Percentiles rank a stretch among this genome's conserved stretches.
Conservation (phyloP, 2,888 invertebrate species). For the Eupithecia exiguata region DNA sequence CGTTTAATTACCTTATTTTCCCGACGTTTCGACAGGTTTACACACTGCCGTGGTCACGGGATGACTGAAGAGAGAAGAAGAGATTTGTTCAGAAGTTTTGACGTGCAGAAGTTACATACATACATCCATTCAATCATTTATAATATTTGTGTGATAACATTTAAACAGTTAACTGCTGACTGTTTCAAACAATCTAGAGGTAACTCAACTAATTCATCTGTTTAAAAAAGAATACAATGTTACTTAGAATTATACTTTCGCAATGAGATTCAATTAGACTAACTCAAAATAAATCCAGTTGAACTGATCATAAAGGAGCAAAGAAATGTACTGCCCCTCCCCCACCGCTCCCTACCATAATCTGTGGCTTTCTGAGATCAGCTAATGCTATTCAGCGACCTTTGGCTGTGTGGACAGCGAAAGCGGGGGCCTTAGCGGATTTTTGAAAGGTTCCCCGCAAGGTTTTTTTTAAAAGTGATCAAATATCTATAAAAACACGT, state of each 20-base stretch:
- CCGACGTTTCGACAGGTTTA: too few species aligned
- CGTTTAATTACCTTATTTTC: too few species aligned
- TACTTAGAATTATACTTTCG: too few species aligned
- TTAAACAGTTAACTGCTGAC: too few species aligned
- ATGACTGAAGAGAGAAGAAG: too few species aligned
- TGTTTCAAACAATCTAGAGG: too few species aligned
- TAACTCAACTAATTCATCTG: too few species aligned
- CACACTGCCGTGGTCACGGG: too few species aligned
- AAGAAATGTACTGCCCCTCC: constrained; percentile 4
- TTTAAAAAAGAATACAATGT: too few species aligned
- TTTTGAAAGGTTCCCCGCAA: not conserved
- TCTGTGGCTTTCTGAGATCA: constrained; percentile 17
- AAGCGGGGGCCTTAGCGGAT: not conserved
- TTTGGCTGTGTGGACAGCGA: not conserved
- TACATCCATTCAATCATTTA: too few species aligned
- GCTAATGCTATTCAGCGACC: constrained; percentile 15
- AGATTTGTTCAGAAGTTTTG: not conserved
- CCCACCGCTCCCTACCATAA: not conserved
- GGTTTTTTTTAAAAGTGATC: not conserved
- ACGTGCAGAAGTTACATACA: too few species aligned
- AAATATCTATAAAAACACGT: not conserved
- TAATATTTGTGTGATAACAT: too few species aligned
- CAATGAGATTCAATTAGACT: not conserved
- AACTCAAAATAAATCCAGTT: not conserved
- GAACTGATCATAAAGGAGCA: constrained; percentile 14